phyloP scores from a whole-genome alignment of 2,888 invertebrate genomes.

The Macaria notata region DNA sequence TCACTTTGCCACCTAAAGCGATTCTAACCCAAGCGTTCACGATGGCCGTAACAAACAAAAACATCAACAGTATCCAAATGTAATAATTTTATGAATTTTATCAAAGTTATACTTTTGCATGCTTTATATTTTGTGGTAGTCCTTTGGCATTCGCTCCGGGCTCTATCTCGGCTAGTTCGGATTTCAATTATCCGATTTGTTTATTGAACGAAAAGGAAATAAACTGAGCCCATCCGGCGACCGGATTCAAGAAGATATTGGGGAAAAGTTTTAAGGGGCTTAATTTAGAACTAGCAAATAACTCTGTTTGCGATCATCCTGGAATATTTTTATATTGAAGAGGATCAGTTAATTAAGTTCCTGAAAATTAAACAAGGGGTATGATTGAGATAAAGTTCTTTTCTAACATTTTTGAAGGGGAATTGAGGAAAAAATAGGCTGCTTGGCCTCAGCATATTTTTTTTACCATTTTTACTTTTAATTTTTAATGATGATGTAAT shows the following conservation, averaged over 20 bases:
- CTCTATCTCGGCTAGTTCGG: slow-evolving; percentile 46
- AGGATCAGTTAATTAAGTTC: not conserved
- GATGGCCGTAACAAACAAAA: no score
- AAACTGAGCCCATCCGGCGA: slow-evolving; percentile 11
- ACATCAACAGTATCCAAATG: no score
- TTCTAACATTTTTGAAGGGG: no score
- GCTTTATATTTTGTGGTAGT: slow-evolving; percentile 15
- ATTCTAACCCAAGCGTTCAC: no score
- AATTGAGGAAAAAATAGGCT: no score
- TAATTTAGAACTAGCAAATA: slow-evolving; percentile 11
- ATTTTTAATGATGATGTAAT: no score
- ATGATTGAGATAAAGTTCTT: not conserved
- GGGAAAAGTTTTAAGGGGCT: slow-evolving; percentile 10
- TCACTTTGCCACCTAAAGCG: no score
- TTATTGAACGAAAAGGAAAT: slow-evolving; percentile 35
- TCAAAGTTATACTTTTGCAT: not conserved
- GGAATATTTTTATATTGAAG: not conserved
- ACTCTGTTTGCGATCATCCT: not conserved
- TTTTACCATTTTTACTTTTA: no score
- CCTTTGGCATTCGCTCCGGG: slow-evolving; percentile 54
- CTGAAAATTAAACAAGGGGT: not conserved
- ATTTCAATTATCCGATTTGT: slow-evolving; percentile 59
- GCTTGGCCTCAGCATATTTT: no score
- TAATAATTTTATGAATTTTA: no score
- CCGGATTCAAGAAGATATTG: slow-evolving; percentile 8